Percentiles rank a stretch among this genome's conserved stretches.
Evolutionary conservation across 2,797 vertebrate species (phyloP).

Genomic region (Phaenicophaeus curvirostris): DNA sequence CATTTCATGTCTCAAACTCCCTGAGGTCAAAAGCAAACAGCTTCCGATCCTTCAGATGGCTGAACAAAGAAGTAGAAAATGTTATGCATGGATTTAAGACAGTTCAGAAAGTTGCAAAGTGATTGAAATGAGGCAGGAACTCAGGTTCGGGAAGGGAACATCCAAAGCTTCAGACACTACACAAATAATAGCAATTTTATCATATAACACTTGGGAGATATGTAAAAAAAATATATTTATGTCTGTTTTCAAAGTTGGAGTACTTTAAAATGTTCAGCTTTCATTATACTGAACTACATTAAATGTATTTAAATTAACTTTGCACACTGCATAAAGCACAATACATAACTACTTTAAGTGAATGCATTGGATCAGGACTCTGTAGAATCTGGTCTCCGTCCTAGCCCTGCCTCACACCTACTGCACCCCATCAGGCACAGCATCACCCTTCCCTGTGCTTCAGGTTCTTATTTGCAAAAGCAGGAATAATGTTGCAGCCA

Average conservation of each 20-base stretch:
- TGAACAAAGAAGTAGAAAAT: background rate
- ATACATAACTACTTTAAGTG: background rate
- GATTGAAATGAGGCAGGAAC: background rate
- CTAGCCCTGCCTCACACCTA: too few relatives aligned
- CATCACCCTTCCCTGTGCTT: background rate
- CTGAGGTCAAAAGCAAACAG: constrained; percentile 1
- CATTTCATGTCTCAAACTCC: background rate
- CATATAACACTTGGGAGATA: background rate
- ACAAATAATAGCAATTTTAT: background rate
- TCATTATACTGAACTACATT: background rate
- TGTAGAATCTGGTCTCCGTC: background rate
- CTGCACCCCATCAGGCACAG: background rate
- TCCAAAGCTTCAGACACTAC: background rate
- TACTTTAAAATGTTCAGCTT: background rate
- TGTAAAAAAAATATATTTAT: background rate
- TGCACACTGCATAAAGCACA: background rate
- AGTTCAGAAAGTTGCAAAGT: background rate
- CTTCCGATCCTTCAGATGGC: background rate
- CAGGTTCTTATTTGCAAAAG: background rate
- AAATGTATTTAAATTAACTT: background rate
- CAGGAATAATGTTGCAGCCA: background rate
- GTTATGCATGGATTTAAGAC: background rate
- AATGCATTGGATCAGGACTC: background rate
- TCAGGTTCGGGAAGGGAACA: background rate
- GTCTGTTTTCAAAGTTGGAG: background rate